phyloP scores from a whole-genome alignment of 2,797 vertebrate species.

The Scleropages formosus region DNA sequence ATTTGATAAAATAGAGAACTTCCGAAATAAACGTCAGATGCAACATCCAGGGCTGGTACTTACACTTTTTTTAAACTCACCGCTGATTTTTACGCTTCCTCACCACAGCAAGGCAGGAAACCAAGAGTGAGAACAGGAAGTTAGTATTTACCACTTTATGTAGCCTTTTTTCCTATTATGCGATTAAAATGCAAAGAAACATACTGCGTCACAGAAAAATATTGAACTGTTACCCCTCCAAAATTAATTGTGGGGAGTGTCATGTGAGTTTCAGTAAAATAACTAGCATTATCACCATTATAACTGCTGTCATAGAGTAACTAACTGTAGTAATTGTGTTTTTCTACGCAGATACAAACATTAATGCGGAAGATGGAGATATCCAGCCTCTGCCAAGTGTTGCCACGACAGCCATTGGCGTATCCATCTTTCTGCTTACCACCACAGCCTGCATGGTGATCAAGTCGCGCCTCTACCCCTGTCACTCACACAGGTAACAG shows the following conservation, averaged over 20 bases:
- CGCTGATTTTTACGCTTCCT: constrained; percentile 50
- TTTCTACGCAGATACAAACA: constrained; percentile 42
- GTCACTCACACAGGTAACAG: constrained; percentile 62
- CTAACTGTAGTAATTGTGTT: not conserved
- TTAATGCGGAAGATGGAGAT: constrained; percentile 34
- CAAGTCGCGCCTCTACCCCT: constrained; percentile 66
- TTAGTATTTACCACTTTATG: constrained; percentile 50
- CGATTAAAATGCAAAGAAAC: constrained; percentile 46
- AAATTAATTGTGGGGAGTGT: constrained; percentile 16
- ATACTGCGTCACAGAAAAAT: constrained; percentile 30
- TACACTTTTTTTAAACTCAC: constrained; percentile 2
- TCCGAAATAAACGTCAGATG: not conserved
- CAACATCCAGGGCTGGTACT: not conserved
- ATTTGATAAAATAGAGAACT: not conserved
- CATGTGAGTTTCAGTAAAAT: not conserved
- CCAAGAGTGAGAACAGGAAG: constrained; percentile 60
- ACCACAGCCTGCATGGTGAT: constrained; percentile 70
- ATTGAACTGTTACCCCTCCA: not conserved
- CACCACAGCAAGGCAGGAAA: constrained; percentile 57
- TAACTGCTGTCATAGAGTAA: not conserved
- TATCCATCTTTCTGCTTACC: constrained; percentile 72
- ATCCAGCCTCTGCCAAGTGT: constrained; percentile 59
- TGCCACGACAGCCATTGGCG: constrained; percentile 66
- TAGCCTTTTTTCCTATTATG: constrained; percentile 52
- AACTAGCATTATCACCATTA: not conserved